Evolutionary conservation across 2,113 vertebrate species (phyloP).

Genomic region (Bettongia penicillata): DNA sequence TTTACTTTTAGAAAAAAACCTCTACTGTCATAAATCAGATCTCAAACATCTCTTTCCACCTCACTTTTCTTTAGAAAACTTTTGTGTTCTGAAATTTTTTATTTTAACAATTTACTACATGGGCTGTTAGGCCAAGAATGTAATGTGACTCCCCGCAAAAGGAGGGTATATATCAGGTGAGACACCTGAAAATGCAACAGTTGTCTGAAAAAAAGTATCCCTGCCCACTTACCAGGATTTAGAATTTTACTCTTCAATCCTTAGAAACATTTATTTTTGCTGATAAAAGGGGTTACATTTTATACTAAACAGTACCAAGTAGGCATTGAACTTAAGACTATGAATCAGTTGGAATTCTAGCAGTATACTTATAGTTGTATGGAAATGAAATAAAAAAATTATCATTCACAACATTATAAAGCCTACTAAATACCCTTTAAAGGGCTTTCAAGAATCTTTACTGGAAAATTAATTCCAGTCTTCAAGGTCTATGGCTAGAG

Average conservation of each 20-base stretch:
- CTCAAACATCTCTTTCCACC: not conserved
- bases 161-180: slow-evolving; percentile 51
- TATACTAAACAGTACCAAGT: slow-evolving; percentile 69
- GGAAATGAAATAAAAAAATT: slow-evolving; percentile 56
- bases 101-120: not conserved
- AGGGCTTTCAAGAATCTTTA: not conserved
- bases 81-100: not conserved
- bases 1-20: slow-evolving; percentile 33
- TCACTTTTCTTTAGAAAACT: not conserved
- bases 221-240: slow-evolving; percentile 19
- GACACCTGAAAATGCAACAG: slow-evolving; percentile 24
- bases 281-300: slow-evolving; percentile 45
- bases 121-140: slow-evolving; percentile 14
- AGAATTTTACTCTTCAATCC: slow-evolving; percentile 63
- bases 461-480: slow-evolving; percentile 39
- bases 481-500: slow-evolving; percentile 61
- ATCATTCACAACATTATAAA: slow-evolving; percentile 51
- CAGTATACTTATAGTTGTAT: slow-evolving; percentile 55
- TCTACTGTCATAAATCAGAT: not conserved
- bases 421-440: slow-evolving; percentile 5
- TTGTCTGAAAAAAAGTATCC: slow-evolving; percentile 28
- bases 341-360: slow-evolving; percentile 63
- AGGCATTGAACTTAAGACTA: slow-evolving; percentile 72
- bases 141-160: slow-evolving; percentile 49
- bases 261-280: slow-evolving; percentile 60